These are phyloP conservation scores for Diarsia mendica DNA, from an alignment of 2,888 invertebrate species.

Conservation along the genomic window DNA sequence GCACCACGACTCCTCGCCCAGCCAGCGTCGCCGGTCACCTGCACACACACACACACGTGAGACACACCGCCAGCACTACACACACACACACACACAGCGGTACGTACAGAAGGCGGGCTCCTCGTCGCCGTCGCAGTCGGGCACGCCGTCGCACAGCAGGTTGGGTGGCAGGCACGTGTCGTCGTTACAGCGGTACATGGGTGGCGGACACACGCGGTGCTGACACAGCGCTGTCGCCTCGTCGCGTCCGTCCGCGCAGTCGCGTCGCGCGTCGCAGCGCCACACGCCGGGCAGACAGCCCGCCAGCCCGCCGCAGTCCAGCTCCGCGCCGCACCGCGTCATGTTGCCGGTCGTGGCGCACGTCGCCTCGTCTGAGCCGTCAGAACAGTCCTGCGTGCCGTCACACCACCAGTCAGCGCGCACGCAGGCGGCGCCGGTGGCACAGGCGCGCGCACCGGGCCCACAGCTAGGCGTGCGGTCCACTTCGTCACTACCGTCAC, in stretches of 20 bases:
- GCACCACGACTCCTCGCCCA: conserved; percentile 71
- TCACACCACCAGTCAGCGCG: conserved; percentile 91
- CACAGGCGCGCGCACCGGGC: conserved; percentile 69
- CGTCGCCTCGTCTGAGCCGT: conserved; percentile 91
- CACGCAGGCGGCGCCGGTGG: conserved; percentile 58
- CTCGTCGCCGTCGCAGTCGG: conserved; percentile 91
- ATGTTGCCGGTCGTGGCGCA: conserved; percentile 86
- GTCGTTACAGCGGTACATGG: conserved; percentile 86
- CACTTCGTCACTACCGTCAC: conserved; percentile 90
- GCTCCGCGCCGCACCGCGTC: conserved; percentile 39
- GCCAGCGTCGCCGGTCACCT: conserved; percentile 67
- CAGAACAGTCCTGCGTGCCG: conserved; percentile 69
- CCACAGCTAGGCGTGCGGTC: conserved; percentile 73
- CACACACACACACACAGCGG: accelerated
- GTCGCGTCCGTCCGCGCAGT: conserved; percentile 92
- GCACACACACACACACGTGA: conserved; percentile 37
- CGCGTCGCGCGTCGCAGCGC: conserved; percentile 92
- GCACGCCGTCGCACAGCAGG: conserved; percentile 93
- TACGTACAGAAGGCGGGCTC: conserved; percentile 75
- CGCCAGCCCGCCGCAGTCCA: conserved; percentile 70
- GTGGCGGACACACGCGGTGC: conserved; percentile 83
- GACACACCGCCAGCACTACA: neutral
- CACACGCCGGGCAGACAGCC: conserved; percentile 83
- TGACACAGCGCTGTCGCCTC: conserved; percentile 81
- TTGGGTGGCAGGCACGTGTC: conserved; percentile 92